Base-by-base conservation (phyloP, 2,113 vertebrate genomes). In the Tachysurus vachellii region DNA sequence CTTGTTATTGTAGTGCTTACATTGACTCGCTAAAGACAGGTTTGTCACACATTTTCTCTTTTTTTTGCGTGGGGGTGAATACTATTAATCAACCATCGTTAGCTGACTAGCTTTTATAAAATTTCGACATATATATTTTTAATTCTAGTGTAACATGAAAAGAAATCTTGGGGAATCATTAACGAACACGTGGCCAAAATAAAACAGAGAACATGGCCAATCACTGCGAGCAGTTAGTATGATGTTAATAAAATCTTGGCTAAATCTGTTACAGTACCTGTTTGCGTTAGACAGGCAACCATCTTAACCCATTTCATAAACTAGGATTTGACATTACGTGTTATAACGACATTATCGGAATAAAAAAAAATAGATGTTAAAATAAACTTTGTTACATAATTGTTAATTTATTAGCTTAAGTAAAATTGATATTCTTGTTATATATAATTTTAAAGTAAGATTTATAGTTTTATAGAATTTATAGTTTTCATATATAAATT, bases 1-100 rank as follows among this genome's bases (percentile, higher is more conserved):
- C 28, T 80, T 80, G 54, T 79, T 80, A 80, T 80, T 80, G 77
- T 5, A 56, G 36, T 21, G 28, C 44, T 47, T n/a, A n/a, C 73
- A 76, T 6, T 76, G 73, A 76, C 73, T 53, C 73, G 13, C 73
- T 50, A 44, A n/a, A 5, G 77, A 80, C n/a, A 56, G 50, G n/a
- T 56, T 79, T 79, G 54, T 80, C 77, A 31, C 77, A 80, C 5
- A 9, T 59, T 36, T 31, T 31, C 8, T 66, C 61, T 66, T 50
- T 66, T 7, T 64, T 62, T 26, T 13, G 14, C 1, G 21, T 9
- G 42, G 0, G 53, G n/a, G 26, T 14, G n/a, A 2, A 7, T 13
- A 16, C 19, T 36, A 54, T 68, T 68, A 66, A 23, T 42, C 23
- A 2, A 17, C 50, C 44, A 50, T 50, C 50, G 9, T 47, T 66